Evolutionary conservation across 2,797 vertebrate genomes (phyloP), one percentile per base, ranked within the genome.

Genomic region (Epinephelus coioides): DNA sequence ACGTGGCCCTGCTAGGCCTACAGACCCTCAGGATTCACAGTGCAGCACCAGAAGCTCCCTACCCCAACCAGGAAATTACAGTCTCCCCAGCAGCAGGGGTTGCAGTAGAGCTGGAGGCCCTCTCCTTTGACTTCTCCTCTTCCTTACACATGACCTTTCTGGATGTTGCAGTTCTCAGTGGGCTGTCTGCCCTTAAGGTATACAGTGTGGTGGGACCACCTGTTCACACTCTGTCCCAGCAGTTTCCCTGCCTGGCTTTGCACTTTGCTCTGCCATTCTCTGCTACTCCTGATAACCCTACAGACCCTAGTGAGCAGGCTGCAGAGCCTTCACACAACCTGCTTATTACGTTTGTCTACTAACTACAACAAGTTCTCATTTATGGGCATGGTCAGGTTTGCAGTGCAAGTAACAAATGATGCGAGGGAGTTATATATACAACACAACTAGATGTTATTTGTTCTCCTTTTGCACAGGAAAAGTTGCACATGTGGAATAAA

Each of bases 331-430:
- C 63, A 19, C 82, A 86, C 40, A 72, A 79, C 56, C 86, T 88
- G 40, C 55, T 94, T 4, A 50, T 94, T 30, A 95, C 94, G 2
- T 94, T 95, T 46, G 85, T 95, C 78, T 95, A 95, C 87, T 94
- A 50, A 81, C 64, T 43, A 67, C 27, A 63, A 23, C 18, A 25
- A 18, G 43, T 10, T 54, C 6, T 21, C 34, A 34, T 34, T 34
- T 7, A 34, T 34, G 34, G 34, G 6, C 19, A 18, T 18, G 12
- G 47, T 19, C 46, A 1, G 38, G 30, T 59, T 34, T 65, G 18
- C 19, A 53, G 34, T n/a, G 21, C 27, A 40, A 51, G 13, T 30
- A 4, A 44, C 11, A 27, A 44, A 19, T 60, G 46, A 27, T 25
- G 44, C 4, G 9, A 23, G 38, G 38, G 15, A 57, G 46, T 67